Evolutionary conservation across 2,888 invertebrate species (phyloP).

Genomic region (Lacanobia wlatinum): DNA sequence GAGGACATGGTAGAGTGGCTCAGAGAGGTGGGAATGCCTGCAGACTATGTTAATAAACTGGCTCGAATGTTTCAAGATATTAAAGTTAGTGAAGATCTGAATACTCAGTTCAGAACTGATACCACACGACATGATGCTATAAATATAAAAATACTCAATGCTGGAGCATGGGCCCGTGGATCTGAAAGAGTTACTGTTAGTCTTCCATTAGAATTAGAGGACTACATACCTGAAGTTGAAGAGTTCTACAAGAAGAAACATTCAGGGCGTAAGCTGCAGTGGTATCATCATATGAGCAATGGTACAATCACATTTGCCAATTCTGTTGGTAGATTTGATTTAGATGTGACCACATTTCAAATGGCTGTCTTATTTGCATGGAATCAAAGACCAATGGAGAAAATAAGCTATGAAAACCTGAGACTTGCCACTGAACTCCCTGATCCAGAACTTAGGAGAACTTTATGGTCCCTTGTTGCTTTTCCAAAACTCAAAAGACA

Average conservation of each 20-base stretch:
- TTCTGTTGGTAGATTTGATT: slow-evolving; percentile 97
- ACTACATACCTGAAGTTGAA: slow-evolving; percentile 99
- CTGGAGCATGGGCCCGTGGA: slow-evolving; percentile 99
- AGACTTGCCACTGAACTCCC: slow-evolving; percentile 99
- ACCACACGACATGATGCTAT: slow-evolving; percentile 96
- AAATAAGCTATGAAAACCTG: slow-evolving; percentile 98
- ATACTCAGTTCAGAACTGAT: slow-evolving; percentile 97
- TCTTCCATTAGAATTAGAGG: slow-evolving; percentile 99
- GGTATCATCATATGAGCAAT: slow-evolving; percentile 99
- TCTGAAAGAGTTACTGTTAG: slow-evolving; percentile 98
- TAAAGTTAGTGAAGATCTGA: slow-evolving; percentile 99
- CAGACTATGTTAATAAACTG: slow-evolving; percentile 99
- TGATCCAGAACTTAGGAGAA: slow-evolving; percentile 97
- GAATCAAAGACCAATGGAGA: slow-evolving; percentile 98
- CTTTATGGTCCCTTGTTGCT: slow-evolving; percentile 98
- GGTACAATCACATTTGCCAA: slow-evolving; percentile 99
- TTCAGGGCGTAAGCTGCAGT: slow-evolving; percentile 98
- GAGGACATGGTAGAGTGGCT: slow-evolving; percentile 99
- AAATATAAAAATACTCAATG: slow-evolving; percentile 99
- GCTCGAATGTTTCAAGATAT: slow-evolving; percentile 99
- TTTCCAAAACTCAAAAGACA: slow-evolving; percentile 99
- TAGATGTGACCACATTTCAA: slow-evolving; percentile 99
- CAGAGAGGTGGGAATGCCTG: slow-evolving; percentile 99
- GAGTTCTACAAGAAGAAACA: slow-evolving; percentile 99
- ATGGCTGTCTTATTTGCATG: slow-evolving; percentile 99